A percentile compares a stretch with the other conserved stretches of the same genome.
phyloP scores from a whole-genome alignment of 1,140 invertebrate species.

The Drosophila mojavensis region DNA sequence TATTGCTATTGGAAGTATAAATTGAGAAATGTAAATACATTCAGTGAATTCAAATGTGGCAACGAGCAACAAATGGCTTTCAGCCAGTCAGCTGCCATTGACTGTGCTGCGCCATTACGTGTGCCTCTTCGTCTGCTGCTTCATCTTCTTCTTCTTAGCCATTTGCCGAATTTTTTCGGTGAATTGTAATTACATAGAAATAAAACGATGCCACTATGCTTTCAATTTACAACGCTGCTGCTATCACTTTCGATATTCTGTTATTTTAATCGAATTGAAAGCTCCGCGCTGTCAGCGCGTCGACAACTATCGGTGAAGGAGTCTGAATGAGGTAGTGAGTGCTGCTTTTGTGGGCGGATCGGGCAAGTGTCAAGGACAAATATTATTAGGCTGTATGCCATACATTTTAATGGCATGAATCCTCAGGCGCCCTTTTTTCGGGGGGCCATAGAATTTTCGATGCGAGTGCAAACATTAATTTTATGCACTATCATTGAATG shows the following conservation, averaged over 20 bases:
- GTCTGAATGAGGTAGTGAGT: slow-evolving; percentile 31
- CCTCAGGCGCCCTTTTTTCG: slow-evolving; percentile 35
- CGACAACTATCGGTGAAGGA: slow-evolving; percentile 12
- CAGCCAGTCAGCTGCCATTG: not conserved
- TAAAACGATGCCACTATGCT: slow-evolving; percentile 42
- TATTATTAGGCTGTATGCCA: slow-evolving; percentile 37
- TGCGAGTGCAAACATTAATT: slow-evolving; percentile 61
- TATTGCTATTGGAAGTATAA: not conserved
- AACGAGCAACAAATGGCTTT: not conserved
- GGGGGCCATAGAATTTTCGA: slow-evolving; percentile 28
- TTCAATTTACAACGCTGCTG: slow-evolving; percentile 59
- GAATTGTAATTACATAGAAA: slow-evolving; percentile 58
- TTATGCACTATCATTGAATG: slow-evolving; percentile 71
- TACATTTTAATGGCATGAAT: slow-evolving; percentile 12
- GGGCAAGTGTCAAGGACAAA: slow-evolving; percentile 39
- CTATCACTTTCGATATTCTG: slow-evolving; percentile 4
- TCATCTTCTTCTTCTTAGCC: not conserved
- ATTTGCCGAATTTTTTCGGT: slow-evolving; percentile 39
- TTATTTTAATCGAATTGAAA: slow-evolving; percentile 48
- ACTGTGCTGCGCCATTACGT: not conserved
- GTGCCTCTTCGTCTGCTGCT: not conserved
- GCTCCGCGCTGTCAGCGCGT: slow-evolving; percentile 38
- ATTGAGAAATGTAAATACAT: slow-evolving; percentile 67
- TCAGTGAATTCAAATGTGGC: slow-evolving; percentile 56
- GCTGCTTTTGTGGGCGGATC: slow-evolving; percentile 53